Percentiles rank a stretch among this genome's conserved stretches.
Conservation (phyloP, 2,888 invertebrate species). For the Andrena hattorfiana region DNA sequence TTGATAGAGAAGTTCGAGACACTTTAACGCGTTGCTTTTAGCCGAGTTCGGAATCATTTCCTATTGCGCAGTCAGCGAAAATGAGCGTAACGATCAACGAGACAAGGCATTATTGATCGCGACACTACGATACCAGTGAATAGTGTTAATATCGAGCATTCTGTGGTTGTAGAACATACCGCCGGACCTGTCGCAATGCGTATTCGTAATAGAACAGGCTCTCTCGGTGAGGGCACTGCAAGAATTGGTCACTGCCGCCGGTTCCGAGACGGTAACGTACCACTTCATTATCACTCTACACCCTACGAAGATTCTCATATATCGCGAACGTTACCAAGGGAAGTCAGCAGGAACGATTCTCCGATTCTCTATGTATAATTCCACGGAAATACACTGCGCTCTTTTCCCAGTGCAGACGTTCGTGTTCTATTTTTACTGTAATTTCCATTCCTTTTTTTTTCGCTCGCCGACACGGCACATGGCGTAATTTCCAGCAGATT, state of each 20-base stretch:
- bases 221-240: conserved; percentile 99
- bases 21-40: not conserved
- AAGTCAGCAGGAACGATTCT: conserved; percentile 14
- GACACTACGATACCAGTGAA: not conserved
- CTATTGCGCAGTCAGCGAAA: not conserved
- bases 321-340: conserved; percentile 14
- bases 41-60: not conserved
- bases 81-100: not conserved
- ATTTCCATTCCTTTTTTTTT: not conserved
- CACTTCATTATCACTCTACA: conserved; percentile 45
- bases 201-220: conserved; percentile 99
- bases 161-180: conserved; percentile 92
- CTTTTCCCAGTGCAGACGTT: conserved; percentile 52
- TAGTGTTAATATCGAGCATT: not conserved
- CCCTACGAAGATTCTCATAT: conserved; percentile 33
- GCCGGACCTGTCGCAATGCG: conserved; percentile 98
- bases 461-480: not conserved
- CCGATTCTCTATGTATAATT: not conserved
- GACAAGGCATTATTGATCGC: not conserved
- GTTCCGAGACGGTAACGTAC: conserved; percentile 94
- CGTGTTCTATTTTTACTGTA: conserved; percentile 5
- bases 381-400: conserved; percentile 1
- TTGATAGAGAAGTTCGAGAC: not conserved
- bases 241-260: conserved; percentile 98
- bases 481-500: not conserved